Base-by-base conservation (phyloP, 2,888 invertebrate genomes). In the Sisyra nigra region DNA sequence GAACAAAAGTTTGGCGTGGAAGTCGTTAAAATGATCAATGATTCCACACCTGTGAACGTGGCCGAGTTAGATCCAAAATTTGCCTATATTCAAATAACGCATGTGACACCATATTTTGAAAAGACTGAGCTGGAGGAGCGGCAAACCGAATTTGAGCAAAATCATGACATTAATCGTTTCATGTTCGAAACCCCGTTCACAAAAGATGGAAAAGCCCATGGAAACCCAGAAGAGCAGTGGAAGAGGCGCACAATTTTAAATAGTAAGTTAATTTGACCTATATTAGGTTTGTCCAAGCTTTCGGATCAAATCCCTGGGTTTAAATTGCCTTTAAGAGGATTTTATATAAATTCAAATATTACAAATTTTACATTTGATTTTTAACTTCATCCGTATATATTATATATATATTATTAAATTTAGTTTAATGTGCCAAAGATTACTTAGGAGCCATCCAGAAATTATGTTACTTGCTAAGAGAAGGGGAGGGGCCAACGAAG, bases 151-250 rank as follows among this genome's bases (percentile, higher is more conserved):
- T 93, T 92, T 62, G 91, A 92, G 55, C 76, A 85, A 50, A 87
- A 82, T 55, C 91, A 93, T 60, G 89, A 93, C 58, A 79, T 93
- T 42, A 73, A 74, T 18, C 76, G 78, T 42, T 96, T 96, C 60
- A 87, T 92, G 76, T 94, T 83, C 61, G 93, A 96, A 62, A 92
- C 92, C 1, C 93, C 93, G 0, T 93, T 93, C 61, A 91, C 92
- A 1, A 75, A 81, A 54, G 83, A 83, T 48, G 88, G 85, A 1
- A 79, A 80, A 44, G 83, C 75, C 2, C 71, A 76, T 49, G 89
- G 78, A 1, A 80, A 73, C 47, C 82, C 86, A 0, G 83, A 88
- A 55, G 87, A 92, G 52, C 94, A 96, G 62, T 83, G 89, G 74
- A 86, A 94, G 57, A 66, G 91, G 50, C 73, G 92, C 52, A 92